These are phyloP conservation scores for Syrmaticus mikado DNA, from an alignment of 2,113 vertebrate genomes.

Conservation along the genomic window DNA sequence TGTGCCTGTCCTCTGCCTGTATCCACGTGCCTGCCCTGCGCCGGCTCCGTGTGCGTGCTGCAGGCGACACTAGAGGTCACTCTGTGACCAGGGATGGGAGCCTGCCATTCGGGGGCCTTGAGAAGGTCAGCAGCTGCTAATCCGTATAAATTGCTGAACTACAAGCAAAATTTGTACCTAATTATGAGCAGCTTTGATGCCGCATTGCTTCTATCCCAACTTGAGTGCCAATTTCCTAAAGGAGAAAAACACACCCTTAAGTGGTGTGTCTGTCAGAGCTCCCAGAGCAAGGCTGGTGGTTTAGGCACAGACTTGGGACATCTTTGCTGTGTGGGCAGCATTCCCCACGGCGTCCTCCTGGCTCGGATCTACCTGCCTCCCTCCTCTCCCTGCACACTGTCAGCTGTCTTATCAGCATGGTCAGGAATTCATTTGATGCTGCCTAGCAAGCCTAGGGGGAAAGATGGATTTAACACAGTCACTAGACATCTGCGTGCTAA, in stretches of 20 bases:
- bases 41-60: neutral
- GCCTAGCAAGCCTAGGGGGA: constrained; percentile 9
- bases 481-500: neutral
- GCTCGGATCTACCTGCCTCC: neutral
- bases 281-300: neutral
- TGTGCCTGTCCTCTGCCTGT: neutral
- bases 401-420: neutral
- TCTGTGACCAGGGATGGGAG: constrained; percentile 68
- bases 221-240: neutral
- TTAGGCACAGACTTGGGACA: neutral
- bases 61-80: constrained; percentile 79
- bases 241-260: neutral
- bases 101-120: neutral
- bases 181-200: constrained; percentile 68
- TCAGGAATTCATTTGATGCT: constrained; percentile 28
- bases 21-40: neutral
- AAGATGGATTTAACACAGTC: constrained; percentile 41
- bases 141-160: constrained; percentile 65
- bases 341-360: neutral
- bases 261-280: rapidly evolving
- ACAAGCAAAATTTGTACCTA: constrained; percentile 70
- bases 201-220: neutral
- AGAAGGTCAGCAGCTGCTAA: constrained; percentile 68
- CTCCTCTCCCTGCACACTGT: neutral
- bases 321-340: neutral